A percentile compares a stretch with the other conserved stretches of the same genome.
These are phyloP conservation scores for Eremophila alpestris DNA, from an alignment of 2,797 vertebrate genomes.

Conservation along the genomic window DNA sequence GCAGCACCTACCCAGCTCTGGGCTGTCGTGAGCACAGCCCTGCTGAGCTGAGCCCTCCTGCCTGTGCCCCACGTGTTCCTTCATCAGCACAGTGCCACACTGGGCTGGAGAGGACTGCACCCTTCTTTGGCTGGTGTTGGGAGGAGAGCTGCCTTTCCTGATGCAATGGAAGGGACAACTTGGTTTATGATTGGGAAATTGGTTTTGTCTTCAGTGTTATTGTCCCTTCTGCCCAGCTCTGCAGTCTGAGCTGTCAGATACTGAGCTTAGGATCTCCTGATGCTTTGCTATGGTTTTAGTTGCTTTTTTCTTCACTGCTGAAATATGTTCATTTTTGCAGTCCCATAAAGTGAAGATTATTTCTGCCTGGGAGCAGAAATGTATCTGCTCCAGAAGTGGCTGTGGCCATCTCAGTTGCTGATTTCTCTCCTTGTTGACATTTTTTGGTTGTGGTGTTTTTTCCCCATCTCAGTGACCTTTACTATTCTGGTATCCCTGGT, in stretches of 20 bases:
- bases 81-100: neutral
- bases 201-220: neutral
- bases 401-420: neutral
- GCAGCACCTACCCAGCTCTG: neutral
- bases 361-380: neutral
- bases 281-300: neutral
- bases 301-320: neutral
- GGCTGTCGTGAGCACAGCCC: neutral
- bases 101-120: neutral
- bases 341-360: neutral
- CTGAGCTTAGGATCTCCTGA: neutral
- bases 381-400: neutral
- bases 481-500: neutral
- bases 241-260: neutral
- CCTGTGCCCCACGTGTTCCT: neutral
- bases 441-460: neutral
- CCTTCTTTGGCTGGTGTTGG: neutral
- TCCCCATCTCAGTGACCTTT: neutral
- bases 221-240: neutral
- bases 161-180: neutral
- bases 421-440: neutral
- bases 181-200: neutral
- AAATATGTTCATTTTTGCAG: neutral
- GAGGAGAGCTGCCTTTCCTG: neutral
- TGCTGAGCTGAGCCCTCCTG: neutral